These are phyloP conservation scores for Periplaneta americana DNA, from an alignment of 1,140 invertebrate species.

Conservation along the genomic window DNA sequence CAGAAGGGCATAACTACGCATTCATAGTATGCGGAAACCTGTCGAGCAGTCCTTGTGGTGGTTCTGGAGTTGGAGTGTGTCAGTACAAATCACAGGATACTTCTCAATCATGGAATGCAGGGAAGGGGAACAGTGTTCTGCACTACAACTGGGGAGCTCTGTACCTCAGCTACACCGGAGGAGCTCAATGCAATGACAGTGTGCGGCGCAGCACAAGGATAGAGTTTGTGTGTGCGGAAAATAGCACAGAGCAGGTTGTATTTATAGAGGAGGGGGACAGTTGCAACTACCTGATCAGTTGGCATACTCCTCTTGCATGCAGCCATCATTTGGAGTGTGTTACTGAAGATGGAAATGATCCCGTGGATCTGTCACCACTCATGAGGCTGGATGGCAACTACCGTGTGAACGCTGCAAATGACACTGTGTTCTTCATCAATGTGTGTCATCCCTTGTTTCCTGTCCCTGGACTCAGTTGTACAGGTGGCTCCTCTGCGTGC, in stretches of 20 bases:
- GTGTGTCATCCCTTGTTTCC: slow-evolving; percentile 10
- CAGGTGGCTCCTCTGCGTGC: slow-evolving; percentile 13
- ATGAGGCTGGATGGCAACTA: slow-evolving; percentile 5
- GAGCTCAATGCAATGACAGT: background rate
- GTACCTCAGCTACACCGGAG: slow-evolving; percentile 1
- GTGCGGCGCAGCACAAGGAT: background rate
- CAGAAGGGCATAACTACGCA: background rate
- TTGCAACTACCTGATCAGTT: slow-evolving; percentile 7
- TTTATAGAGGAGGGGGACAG: background rate
- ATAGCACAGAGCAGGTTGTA: background rate
- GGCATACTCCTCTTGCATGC: slow-evolving; percentile 10
- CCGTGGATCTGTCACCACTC: slow-evolving; percentile 7
- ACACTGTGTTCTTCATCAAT: slow-evolving; percentile 11
- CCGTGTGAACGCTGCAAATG: background rate
- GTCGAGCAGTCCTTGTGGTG: background rate
- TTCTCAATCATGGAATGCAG: background rate
- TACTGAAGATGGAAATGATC: background rate
- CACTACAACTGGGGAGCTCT: background rate
- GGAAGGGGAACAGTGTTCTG: background rate
- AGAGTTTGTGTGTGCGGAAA: slow-evolving; percentile 3
- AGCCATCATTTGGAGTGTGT: background rate
- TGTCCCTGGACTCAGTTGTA: slow-evolving; percentile 1
- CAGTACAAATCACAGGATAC: background rate
- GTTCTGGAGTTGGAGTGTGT: background rate
- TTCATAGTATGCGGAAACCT: background rate